Base-by-base conservation (phyloP, 1,140 invertebrate genomes). In the Drosophila prosaltans region DNA sequence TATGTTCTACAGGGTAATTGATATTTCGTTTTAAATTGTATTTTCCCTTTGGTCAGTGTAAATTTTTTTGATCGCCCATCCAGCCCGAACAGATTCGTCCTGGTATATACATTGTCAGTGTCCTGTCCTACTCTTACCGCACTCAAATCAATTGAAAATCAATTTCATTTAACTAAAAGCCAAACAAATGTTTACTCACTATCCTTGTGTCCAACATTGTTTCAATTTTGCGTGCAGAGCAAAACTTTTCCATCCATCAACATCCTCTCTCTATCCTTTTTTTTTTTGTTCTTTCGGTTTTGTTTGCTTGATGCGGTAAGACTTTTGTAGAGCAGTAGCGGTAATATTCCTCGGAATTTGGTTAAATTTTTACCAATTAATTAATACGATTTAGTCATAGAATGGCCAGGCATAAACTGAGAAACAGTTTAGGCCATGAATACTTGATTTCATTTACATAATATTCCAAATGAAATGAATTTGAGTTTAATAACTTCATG, bases 161-260 rank as follows among this genome's bases (percentile, higher is more conserved):
- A 78, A 88, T 81, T 88, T 83, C 68, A 88, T 88, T 84, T 84
- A 88, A 80, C 74, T 88, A 84, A 84, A 84, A 89, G 84, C 83
- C 72, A 69, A 72, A 78, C 76, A 83, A 86, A 80, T 88, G 80
- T 85, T 77, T 74, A 57, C 69, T 16, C 32, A 24, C 21, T 63
- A 69, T 64, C 24, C 65, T 45, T 72, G 39, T 36, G 43, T 16
- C 30, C 55, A 30, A 57, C 70, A 69, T 74, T 81, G 55, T 72
- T 81, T 74, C 32, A 9, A 26, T 11, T 39, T 39, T 40, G 6
- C 5, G 26, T 10, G 41, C 1, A 7, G 54, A 28, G 28, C 48
- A 51, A 61, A 48, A 65, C 75, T 76, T 21, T 24, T 48, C 43
- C 43, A 48, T 48, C 43, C 16, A 51, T 51, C 45, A 51, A 26